Conservation (phyloP, 2,888 invertebrate species). For the Neoascia interrupta region DNA sequence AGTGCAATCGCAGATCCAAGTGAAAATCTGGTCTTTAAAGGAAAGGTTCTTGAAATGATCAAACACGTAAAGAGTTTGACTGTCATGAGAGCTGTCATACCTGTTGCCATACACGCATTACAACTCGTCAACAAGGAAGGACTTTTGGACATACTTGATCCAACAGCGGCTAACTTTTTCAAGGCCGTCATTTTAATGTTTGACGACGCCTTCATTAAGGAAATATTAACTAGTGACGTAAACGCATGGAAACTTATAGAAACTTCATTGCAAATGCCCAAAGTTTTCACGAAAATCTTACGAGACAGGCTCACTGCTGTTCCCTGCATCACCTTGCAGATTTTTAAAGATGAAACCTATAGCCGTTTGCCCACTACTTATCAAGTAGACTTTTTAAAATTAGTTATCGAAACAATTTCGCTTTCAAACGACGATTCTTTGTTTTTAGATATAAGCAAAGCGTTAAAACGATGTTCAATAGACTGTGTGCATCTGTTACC, state of each 20-base stretch:
- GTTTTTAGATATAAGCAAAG: conserved; percentile 82
- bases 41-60: conserved; percentile 71
- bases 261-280: conserved; percentile 81
- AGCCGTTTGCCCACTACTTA: conserved; percentile 80
- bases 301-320: conserved; percentile 74
- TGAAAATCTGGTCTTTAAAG: conserved; percentile 24
- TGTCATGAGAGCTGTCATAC: conserved; percentile 72
- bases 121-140: conserved; percentile 36
- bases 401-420: conserved; percentile 82
- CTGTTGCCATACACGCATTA: conserved; percentile 71
- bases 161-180: conserved; percentile 81
- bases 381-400: conserved; percentile 80
- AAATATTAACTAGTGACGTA: conserved; percentile 78
- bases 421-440: conserved; percentile 83
- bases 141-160: conserved; percentile 76
- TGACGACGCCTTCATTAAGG: conserved; percentile 80
- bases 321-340: conserved; percentile 75
- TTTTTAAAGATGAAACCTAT: conserved; percentile 75
- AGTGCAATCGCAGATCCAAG: conserved; percentile 69
- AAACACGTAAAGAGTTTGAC: conserved; percentile 74
- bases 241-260: conserved; percentile 83
- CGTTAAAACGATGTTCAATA: conserved; percentile 85
- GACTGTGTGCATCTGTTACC: conserved; percentile 83
- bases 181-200: conserved; percentile 82
- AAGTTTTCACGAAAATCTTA: conserved; percentile 72